Evolutionary conservation across 2,797 vertebrate species (phyloP).

Genomic region (Podargus strigoides): DNA sequence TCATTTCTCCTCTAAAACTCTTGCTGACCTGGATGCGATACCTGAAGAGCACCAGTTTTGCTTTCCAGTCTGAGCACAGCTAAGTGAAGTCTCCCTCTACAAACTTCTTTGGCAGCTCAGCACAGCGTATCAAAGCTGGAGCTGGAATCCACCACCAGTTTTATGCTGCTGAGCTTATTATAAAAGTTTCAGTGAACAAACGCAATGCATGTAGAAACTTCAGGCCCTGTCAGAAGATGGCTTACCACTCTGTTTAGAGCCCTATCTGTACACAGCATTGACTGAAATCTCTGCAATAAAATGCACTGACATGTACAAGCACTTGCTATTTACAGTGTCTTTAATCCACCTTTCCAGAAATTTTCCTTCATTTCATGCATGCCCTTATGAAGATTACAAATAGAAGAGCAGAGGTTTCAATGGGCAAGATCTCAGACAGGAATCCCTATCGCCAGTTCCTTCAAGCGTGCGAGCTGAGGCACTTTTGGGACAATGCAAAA

Average conservation of each 20-base stretch:
- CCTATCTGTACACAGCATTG: neutral
- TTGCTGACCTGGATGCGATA: neutral
- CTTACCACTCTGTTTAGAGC: neutral
- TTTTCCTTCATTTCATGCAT: neutral
- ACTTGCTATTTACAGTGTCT: neutral
- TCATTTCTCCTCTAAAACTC: neutral
- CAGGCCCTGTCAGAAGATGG: neutral
- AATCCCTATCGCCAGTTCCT: neutral
- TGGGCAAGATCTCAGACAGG: neutral
- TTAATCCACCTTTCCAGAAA: neutral
- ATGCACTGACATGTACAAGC: neutral
- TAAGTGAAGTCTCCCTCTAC: neutral
- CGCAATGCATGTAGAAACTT: neutral
- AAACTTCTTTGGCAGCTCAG: neutral
- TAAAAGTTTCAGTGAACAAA: neutral
- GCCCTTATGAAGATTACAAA: neutral
- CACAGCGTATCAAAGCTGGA: neutral
- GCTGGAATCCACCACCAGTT: neutral
- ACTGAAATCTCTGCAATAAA: neutral
- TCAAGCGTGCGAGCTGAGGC: neutral
- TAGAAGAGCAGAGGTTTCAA: neutral
- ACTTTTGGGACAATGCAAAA: neutral
- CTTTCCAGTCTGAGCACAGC: neutral
- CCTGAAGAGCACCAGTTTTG: neutral
- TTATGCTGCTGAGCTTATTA: neutral